Base-by-base conservation (phyloP, 2,113 vertebrate genomes). In the Anguilla japonica region DNA sequence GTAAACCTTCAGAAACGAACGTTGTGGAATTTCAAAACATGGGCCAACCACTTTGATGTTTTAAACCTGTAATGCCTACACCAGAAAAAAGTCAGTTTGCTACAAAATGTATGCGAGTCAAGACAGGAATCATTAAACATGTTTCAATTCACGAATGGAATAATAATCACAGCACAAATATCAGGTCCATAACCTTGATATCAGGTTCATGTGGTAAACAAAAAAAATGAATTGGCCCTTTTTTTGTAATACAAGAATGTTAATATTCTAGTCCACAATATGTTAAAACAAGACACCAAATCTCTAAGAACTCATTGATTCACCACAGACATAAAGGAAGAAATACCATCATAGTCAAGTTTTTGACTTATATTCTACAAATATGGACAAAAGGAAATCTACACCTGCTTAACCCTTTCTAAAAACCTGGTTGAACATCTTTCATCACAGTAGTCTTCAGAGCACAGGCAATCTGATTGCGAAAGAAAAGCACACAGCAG, bases 171-270 rank as follows among this genome's bases (percentile, higher is more conserved):
- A 87, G 82, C 79, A 46, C 57, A 5, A 40, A 87, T 34, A 34
- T 34, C 34, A 34, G 34, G 34, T 34, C 34, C 34, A 34, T 34
- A 83, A 63, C 78, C 78, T 63, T 82, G 57, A 88, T 85, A 81
- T 40, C 79, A 84, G 71, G 75, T 83, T 82, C 50, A 83, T 43
- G 82, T 41, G 79, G 83, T 63, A 81, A 84, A 87, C 56, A 63
- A 20, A 41, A 78, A 34, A 79, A 39, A 88, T 18, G 53, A n/a
- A 81, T 83, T 67, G 26, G 26, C 39, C 9, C 50, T 53, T 41
- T 67, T 53, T 63, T 41, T 87, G 86, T 81, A 87, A 87, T 87
- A 22, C 78, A 81, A 22, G 2, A 87, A 88, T 40, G 81, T n/a
- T 56, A 60, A 81, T 18, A 84, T 26, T 14, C 22, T 16, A 41